Evolutionary conservation across 1,140 invertebrate species (phyloP), one percentile per base, ranked within the genome.

Genomic region (Bombyx mandarina): DNA sequence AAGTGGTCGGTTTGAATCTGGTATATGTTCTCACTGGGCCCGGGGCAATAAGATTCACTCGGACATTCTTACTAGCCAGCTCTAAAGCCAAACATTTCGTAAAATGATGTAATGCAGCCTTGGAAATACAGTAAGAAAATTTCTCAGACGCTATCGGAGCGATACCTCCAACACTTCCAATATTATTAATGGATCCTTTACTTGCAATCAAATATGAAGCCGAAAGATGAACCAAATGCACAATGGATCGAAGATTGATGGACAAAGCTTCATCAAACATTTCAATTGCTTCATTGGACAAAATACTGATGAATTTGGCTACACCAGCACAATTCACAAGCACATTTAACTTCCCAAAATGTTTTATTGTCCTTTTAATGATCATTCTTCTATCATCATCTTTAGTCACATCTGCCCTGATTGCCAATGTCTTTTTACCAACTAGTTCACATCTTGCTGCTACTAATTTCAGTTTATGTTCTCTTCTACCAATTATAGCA

Each of bases 291-390:
- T 56, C 43, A 3, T 45, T n/a, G 8, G 45, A 8, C 5, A 54
- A 7, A 73, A 94, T 93, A 18, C 79, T 80, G 10, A 93, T 93
- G 47, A 53, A 71, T 63, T 90, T 90, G 26, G 94, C 64, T 58
- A 93, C 90, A 6, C 94, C 94, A 52, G 93, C 94, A 88, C 92
- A 93, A 72, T 95, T 95, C 2, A 95, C 85, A 8, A 93, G 73
- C 45, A 93, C 81, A 75, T 93, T 91, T 8, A 93, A 65, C 72
- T 88, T 88, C 5, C 89, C 89, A 75, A 88, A 92, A 45, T 88
- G 77, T 43, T 88, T 67, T 10, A 92, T 75, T 0, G 90, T 90
- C 6, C 82, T 73, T 4, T 92, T 73, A 3, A 93, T 60, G 53
- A 93, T 88, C 10, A 80, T 88, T 66, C 90, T 71, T 2, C 86